Conservation (phyloP, 2,113 vertebrate species). For the Ceyx margarethae region DNA sequence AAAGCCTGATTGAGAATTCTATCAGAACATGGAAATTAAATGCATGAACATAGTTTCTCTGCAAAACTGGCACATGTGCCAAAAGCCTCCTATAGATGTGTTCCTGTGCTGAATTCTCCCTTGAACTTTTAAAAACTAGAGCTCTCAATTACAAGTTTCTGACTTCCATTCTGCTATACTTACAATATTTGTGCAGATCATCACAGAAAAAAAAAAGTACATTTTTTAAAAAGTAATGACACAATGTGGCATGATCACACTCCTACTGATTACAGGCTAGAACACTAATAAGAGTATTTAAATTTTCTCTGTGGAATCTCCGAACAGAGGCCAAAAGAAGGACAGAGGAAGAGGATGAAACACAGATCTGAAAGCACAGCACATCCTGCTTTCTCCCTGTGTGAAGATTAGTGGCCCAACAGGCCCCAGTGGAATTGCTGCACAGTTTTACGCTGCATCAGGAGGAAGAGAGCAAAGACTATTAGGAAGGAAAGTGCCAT, state of each 20-base stretch:
- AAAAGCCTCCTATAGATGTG: background rate
- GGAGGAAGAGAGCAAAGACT: background rate
- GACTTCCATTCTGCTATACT: background rate
- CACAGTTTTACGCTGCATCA: background rate
- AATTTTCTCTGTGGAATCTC: background rate
- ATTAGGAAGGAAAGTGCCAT: background rate
- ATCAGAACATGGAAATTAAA: conserved; percentile 17
- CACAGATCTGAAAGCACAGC: background rate
- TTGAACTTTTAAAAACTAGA: conserved; percentile 3
- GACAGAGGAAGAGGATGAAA: background rate
- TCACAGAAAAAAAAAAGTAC: background rate
- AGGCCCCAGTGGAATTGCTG: background rate
- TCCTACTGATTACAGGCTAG: background rate
- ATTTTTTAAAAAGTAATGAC: background rate
- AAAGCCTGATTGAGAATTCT: background rate
- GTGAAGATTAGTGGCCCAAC: background rate
- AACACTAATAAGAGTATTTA: background rate
- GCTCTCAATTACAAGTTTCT: background rate
- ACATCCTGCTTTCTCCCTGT: background rate
- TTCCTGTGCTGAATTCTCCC: background rate
- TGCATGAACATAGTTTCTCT: background rate
- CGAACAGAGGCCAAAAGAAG: background rate
- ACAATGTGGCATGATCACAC: background rate
- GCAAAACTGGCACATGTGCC: background rate
- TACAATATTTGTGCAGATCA: background rate